Evolutionary conservation across 2,797 vertebrate species (phyloP).

Genomic region (Sebastes cheni): DNA sequence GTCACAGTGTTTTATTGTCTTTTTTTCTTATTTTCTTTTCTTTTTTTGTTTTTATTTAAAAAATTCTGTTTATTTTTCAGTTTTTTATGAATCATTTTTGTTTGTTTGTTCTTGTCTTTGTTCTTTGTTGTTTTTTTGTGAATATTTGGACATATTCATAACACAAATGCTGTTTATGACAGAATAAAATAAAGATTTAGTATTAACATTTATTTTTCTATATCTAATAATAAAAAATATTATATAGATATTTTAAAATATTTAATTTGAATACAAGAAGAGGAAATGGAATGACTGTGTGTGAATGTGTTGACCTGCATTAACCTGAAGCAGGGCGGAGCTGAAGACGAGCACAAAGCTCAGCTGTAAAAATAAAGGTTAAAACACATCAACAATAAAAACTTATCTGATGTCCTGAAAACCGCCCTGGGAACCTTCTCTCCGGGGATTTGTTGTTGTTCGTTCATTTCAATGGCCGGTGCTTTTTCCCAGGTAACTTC

Average conservation of each 20-base stretch:
- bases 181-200: background rate
- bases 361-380: conserved; percentile 24
- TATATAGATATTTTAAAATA: background rate
- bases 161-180: background rate
- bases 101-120: background rate
- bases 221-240: background rate
- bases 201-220: background rate
- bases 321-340: background rate
- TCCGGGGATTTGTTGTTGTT: conserved; percentile 33
- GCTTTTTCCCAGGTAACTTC: conserved; percentile 66
- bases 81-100: rapidly evolving
- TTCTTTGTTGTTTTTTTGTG: background rate
- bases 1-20: too few species aligned
- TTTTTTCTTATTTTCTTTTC: background rate
- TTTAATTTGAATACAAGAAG: background rate
- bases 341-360: conserved; percentile 10
- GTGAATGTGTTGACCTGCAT: conserved; percentile 12
- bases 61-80: background rate
- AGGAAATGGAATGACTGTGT: background rate
- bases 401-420: conserved; percentile 63
- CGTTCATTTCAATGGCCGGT: conserved; percentile 27
- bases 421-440: conserved; percentile 25
- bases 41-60: background rate
- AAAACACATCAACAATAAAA: conserved; percentile 30
- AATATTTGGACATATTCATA: background rate